Evolutionary conservation across 2,888 invertebrate genomes (phyloP).

Genomic region (Allolobophora icterica): DNA sequence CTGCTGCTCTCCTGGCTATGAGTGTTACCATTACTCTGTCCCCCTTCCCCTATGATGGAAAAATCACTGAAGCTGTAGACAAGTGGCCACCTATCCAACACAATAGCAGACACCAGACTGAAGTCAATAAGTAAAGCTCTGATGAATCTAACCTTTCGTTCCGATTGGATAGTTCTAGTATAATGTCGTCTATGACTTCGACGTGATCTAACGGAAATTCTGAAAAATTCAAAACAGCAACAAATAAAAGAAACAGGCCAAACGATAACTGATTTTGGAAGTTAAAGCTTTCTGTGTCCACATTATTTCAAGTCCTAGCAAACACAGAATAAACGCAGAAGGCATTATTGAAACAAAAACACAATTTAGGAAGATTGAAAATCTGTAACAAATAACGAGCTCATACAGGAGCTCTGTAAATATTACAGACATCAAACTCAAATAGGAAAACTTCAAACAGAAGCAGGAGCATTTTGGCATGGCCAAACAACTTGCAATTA

Average conservation of each 20-base stretch:
- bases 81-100: no score
- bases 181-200: constrained; percentile 59
- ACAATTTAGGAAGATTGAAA: not conserved
- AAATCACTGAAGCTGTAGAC: no score
- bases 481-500: not conserved
- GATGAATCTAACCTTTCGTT: constrained; percentile 62
- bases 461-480: not conserved
- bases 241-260: not conserved
- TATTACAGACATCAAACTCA: not conserved
- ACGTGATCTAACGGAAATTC: constrained; percentile 44
- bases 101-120: no score
- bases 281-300: not conserved
- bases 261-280: not conserved
- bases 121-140: not conserved
- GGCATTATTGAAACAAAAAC: not conserved
- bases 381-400: not conserved
- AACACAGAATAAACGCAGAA: not conserved
- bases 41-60: no score
- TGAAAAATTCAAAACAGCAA: constrained; percentile 28
- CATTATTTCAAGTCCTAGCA: not conserved
- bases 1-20: no score
- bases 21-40: no score
- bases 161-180: constrained; percentile 65
- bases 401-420: not conserved
- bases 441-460: not conserved